Percentiles rank a stretch among this genome's conserved stretches.
Evolutionary conservation across 2,888 invertebrate genomes (phyloP).

Genomic region (Caenorhabditis sp.): DNA sequence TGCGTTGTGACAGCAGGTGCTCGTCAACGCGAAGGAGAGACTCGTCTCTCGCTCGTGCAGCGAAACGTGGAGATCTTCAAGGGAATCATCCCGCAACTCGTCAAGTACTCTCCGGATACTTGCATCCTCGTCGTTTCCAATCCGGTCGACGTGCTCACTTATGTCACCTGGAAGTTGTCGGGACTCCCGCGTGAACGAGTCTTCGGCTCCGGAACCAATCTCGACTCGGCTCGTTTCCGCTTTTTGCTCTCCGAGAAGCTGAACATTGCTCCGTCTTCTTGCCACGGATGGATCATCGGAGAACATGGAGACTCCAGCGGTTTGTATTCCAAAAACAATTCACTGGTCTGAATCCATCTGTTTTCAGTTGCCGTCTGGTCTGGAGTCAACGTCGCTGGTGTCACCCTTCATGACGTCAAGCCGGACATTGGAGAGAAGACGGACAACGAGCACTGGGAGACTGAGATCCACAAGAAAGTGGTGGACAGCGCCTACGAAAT

Average conservation of each 20-base stretch:
- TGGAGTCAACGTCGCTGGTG: slow-evolving; percentile 93
- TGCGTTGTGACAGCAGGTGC: slow-evolving; percentile 95
- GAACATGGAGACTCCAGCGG: slow-evolving; percentile 93
- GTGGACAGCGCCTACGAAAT: slow-evolving; percentile 88
- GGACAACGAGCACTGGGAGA: slow-evolving; percentile 90
- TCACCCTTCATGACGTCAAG: slow-evolving; percentile 87
- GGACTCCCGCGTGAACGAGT: slow-evolving; percentile 92
- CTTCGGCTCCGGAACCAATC: slow-evolving; percentile 94
- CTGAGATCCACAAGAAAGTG: slow-evolving; percentile 90
- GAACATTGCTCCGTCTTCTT: slow-evolving; percentile 90
- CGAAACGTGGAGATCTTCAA: slow-evolving; percentile 91
- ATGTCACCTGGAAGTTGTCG: slow-evolving; percentile 95
- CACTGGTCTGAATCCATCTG: too few relatives aligned
- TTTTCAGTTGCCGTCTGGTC: slow-evolving; percentile 91
- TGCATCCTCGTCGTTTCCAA: slow-evolving; percentile 86
- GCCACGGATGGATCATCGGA: slow-evolving; percentile 95
- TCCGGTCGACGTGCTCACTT: slow-evolving; percentile 92
- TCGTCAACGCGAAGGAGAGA: slow-evolving; percentile 92
- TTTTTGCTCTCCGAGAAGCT: slow-evolving; percentile 90
- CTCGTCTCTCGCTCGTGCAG: slow-evolving; percentile 91
- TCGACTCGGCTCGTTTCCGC: slow-evolving; percentile 94
- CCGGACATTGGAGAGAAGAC: slow-evolving; percentile 87
- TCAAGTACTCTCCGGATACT: slow-evolving; percentile 91
- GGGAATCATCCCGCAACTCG: slow-evolving; percentile 89
- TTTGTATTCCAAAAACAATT: neutral